Percentiles rank a stretch among this genome's conserved stretches.
phyloP scores from a whole-genome alignment of 2,888 invertebrate species.

The Achlya flavicornis region DNA sequence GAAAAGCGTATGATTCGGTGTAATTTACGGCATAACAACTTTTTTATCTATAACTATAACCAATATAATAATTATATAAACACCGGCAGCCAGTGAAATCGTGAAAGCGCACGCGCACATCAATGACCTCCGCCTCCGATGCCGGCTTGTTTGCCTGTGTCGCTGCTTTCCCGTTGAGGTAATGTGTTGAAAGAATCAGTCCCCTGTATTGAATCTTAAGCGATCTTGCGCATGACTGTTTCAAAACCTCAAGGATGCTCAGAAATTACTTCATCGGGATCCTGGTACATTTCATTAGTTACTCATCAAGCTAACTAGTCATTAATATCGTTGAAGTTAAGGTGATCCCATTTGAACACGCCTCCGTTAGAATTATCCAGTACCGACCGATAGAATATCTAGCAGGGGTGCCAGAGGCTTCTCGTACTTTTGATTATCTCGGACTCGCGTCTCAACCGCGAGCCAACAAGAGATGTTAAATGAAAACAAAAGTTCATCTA shows the following conservation, averaged over 20 bases:
- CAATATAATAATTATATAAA: constrained; percentile 1
- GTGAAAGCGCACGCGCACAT: constrained; percentile 49
- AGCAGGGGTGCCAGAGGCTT: too few relatives aligned
- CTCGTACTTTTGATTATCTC: too few relatives aligned
- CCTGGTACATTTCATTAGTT: background rate
- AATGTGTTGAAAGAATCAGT: background rate
- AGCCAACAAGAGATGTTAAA: too few relatives aligned
- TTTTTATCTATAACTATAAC: too few relatives aligned
- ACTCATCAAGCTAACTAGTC: background rate
- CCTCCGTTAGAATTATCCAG: too few relatives aligned
- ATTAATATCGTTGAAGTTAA: too few relatives aligned
- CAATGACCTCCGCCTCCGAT: constrained; percentile 47
- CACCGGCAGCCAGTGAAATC: constrained; percentile 42
- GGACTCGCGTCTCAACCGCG: too few relatives aligned
- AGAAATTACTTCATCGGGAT: background rate
- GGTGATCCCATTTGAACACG: too few relatives aligned
- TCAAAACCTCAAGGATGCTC: background rate
- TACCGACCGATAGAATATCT: too few relatives aligned
- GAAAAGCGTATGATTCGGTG: too few relatives aligned
- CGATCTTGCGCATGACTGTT: constrained; percentile 18
- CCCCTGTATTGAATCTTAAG: constrained; percentile 4
- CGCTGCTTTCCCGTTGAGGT: constrained; percentile 32
- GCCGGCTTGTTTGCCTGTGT: constrained; percentile 32
- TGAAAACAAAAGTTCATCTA: too few relatives aligned
- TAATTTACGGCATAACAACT: too few relatives aligned